Evolutionary conservation across 2,113 vertebrate genomes (phyloP), one percentile per base, ranked within the genome.

Genomic region (Mesembrinibis cayennensis): DNA sequence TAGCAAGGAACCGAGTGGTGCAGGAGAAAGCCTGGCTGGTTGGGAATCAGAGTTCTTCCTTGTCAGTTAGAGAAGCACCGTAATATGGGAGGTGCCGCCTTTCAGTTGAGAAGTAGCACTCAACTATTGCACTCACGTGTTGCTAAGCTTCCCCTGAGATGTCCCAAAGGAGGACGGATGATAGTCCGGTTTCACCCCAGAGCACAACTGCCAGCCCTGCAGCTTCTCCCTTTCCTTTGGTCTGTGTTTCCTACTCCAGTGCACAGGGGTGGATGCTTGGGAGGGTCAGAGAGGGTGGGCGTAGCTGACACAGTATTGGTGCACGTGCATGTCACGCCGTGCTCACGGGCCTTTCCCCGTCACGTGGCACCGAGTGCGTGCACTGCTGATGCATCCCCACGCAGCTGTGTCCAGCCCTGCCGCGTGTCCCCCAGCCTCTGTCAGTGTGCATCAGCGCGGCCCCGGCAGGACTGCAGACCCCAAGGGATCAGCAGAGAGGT

Each of bases 101-200:
- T 86, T 53, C 88, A 56, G 19, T 29, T 56, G 82, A 69, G 65
- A 47, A 58, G 61, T 30, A 82, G 47, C 36, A 10, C 47, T 91
- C 0, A 0, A 15, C 50, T 59, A 10, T 14, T 76, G 56, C 2
- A 0, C 45, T 82, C 29, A 3, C 6, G 34, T 52, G 20, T 53
- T 63, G 40, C 69, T 93, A 44, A 70, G 47, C 47, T 71, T 78
- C 66, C 36, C 29, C 71, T 59, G 59, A 71, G 26, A 40, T 32
- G 36, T 76, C 87, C n/a, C 0, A 0, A 27, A 80, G 50, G 30
- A 83, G 61, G 34, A 65, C 27, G 61, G 67, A 32, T 42, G 69
- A 49, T 40, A 56, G 42, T 53, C 77, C 49, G 21, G 14, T 86
- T 73, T 88, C 16, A 3, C 30, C 40, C 21, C 11, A n/a, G 50